A percentile compares a stretch with the other conserved stretches of the same genome.
Conservation (phyloP, 1,140 invertebrate species). For the Bombus vancouverensis region DNA sequence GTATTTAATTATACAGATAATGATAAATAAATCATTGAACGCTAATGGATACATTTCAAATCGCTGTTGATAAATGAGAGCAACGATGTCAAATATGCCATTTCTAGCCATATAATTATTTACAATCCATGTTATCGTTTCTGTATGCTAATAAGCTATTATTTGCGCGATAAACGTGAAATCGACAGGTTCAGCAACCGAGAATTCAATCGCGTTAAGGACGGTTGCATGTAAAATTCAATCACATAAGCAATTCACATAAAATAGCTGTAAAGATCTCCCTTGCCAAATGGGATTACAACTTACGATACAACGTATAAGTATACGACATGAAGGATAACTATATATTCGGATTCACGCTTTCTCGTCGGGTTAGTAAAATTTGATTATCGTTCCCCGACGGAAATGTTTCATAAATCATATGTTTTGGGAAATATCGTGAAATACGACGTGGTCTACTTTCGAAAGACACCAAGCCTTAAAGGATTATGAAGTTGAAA, state of each 20-base stretch:
- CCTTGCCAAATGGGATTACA: not conserved
- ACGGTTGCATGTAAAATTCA: not conserved
- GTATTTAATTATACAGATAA: constrained; percentile 22
- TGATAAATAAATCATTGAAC: not conserved
- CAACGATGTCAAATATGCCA: not conserved
- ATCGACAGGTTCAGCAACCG: not conserved
- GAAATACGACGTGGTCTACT: not conserved
- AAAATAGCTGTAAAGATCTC: not conserved
- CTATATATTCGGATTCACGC: not conserved
- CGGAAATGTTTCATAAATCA: not conserved
- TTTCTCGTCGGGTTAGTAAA: not conserved
- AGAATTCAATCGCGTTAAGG: not conserved
- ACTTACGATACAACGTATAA: not conserved
- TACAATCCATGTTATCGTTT: not conserved
- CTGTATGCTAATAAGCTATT: not conserved
- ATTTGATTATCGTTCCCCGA: not conserved
- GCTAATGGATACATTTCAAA: not conserved
- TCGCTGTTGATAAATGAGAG: not conserved
- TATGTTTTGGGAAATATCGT: not conserved
- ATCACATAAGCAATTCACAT: not conserved
- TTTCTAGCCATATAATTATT: not conserved
- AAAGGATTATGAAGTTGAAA: not conserved
- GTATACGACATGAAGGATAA: not conserved
- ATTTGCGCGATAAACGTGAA: not conserved
- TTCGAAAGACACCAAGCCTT: not conserved